A percentile compares a stretch with the other conserved stretches of the same genome.
These are phyloP conservation scores for Nansenia antarctica DNA, from an alignment of 2,113 vertebrate species.

Conservation along the genomic window DNA sequence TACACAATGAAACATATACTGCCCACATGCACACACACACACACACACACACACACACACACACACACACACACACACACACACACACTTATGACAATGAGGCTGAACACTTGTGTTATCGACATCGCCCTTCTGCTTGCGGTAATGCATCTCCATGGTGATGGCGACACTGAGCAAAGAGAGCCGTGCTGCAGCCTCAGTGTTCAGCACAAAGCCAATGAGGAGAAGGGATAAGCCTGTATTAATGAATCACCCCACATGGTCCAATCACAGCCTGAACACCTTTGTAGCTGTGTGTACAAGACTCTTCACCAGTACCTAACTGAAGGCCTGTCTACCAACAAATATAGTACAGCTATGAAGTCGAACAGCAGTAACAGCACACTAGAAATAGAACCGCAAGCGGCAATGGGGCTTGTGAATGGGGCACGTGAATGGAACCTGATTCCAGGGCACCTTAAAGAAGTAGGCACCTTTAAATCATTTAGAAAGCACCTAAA, in stretches of 20 bases:
- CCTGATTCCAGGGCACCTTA: too few species aligned
- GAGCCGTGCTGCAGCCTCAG: background rate
- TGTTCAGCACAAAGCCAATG: background rate
- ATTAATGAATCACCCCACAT: background rate
- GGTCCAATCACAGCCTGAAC: background rate
- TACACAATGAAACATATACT: background rate
- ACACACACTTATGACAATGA: background rate
- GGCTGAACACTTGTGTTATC: background rate
- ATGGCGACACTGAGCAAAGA: background rate
- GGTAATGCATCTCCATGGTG: background rate
- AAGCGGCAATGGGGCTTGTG: background rate
- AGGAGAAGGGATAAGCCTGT: background rate
- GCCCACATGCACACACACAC: background rate
- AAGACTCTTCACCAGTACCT: background rate
- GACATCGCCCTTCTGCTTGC: background rate
- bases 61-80: background rate
- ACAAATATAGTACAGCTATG: background rate
- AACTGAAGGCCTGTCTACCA: background rate
- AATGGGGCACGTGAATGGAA: too few species aligned
- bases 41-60: background rate
- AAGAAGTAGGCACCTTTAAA: too few species aligned
- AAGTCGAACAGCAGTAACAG: conserved; percentile 27
- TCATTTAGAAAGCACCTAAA: too few species aligned
- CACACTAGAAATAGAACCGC: conserved; percentile 11
- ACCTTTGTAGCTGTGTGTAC: background rate